These are phyloP conservation scores for Acanthosepion pharaonis DNA, from an alignment of 2,888 invertebrate genomes.

Conservation along the genomic window DNA sequence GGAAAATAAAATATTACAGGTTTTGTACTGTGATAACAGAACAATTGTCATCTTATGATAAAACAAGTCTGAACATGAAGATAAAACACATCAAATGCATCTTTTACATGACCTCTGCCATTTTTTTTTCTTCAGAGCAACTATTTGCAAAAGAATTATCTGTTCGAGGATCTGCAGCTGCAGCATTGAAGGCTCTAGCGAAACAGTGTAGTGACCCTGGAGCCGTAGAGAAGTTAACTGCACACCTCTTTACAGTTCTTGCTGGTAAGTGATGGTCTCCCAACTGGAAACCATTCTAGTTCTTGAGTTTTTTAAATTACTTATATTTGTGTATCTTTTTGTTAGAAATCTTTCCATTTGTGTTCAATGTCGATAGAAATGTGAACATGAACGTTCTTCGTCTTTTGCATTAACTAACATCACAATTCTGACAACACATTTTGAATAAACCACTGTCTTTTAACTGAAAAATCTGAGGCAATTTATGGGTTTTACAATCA, in stretches of 20 bases:
- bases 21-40: too few relatives aligned
- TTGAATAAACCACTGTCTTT: too few relatives aligned
- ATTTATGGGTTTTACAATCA: too few relatives aligned
- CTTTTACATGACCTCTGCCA: too few relatives aligned
- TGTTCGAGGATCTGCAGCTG: slow-evolving; percentile 83
- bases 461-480: too few relatives aligned
- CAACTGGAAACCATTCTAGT: neutral
- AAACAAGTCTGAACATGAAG: too few relatives aligned
- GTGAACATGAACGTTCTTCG: neutral
- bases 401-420: neutral
- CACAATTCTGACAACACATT: too few relatives aligned
- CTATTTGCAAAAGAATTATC: slow-evolving; percentile 88
- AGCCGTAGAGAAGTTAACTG: slow-evolving; percentile 82
- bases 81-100: neutral
- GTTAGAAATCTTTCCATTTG: too few relatives aligned
- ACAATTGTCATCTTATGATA: too few relatives aligned
- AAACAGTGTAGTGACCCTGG: slow-evolving; percentile 81
- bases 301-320: neutral
- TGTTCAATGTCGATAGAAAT: neutral
- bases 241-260: slow-evolving; percentile 83
- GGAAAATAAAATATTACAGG: too few relatives aligned
- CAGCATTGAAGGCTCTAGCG: slow-evolving; percentile 83
- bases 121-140: slow-evolving; percentile 78
- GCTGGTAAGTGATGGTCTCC: slow-evolving; percentile 77
- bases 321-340: neutral